Evolutionary conservation across 30 jellyfish, hydroid and myxozoan species (phyloP).

Genomic region (Cassiopea andromeda): DNA sequence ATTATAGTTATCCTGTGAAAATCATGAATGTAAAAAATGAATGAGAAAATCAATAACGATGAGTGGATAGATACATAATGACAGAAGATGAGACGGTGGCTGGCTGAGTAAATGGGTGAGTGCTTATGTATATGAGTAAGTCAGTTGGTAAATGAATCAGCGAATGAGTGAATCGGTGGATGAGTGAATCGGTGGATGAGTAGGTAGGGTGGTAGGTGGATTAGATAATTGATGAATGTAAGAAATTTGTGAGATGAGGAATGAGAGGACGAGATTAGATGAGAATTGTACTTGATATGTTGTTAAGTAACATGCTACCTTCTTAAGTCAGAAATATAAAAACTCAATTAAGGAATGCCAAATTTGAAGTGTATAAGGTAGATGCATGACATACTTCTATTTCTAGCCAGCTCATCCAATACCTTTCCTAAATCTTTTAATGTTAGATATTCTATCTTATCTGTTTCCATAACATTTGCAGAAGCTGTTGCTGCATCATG

Average conservation of each 20-base stretch:
- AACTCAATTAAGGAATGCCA: no score
- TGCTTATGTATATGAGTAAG: not conserved
- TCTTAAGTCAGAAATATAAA: no score
- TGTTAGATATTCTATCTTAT: not conserved
- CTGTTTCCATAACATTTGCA: not conserved
- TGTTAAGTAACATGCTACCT: no score
- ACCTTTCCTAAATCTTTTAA: slow-evolving; percentile 49
- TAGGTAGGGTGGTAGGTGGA: no score
- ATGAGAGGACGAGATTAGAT: no score
- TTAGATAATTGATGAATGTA: no score
- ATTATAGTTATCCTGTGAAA: no score
- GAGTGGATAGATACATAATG: not conserved
- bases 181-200: not conserved
- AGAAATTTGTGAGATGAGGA: no score
- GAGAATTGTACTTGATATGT: no score
- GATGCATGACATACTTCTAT: slow-evolving; percentile 15
- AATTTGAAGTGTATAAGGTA: not conserved
- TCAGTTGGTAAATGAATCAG: not conserved
- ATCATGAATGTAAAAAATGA: no score
- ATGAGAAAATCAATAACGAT: not conserved
- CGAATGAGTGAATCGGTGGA: not conserved
- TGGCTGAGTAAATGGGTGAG: not conserved
- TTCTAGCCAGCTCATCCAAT: slow-evolving; percentile 29
- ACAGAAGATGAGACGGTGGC: not conserved
- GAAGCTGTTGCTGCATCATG: not conserved